Conservation (phyloP, 1,140 invertebrate genomes). For the Aphelenchoides besseyi region DNA sequence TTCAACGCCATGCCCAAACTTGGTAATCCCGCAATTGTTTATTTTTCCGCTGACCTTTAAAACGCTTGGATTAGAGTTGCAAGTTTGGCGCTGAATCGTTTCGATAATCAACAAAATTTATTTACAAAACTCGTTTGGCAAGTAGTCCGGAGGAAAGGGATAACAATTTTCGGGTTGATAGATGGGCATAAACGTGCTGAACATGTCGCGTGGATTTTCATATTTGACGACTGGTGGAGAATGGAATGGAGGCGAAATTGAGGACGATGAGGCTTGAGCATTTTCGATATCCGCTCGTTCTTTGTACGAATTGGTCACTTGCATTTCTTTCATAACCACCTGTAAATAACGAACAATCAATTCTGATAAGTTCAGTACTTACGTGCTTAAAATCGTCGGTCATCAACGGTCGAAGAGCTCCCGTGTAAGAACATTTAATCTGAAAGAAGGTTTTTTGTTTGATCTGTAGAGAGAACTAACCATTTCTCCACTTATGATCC, state of each 20-base stretch:
- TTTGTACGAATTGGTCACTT: constrained; percentile 20
- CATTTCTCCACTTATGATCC: constrained; percentile 30
- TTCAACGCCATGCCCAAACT: background rate
- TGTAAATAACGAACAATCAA: too few species aligned
- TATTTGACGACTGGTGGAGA: background rate
- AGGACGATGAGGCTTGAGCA: background rate
- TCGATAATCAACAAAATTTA: too few species aligned
- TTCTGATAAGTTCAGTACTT: too few species aligned
- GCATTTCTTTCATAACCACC: constrained; percentile 9
- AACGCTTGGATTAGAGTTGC: too few species aligned
- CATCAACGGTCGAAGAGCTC: background rate
- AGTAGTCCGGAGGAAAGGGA: background rate
- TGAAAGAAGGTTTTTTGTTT: constrained; percentile 11
- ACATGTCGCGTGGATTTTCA: too few species aligned
- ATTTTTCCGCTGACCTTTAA: too few species aligned
- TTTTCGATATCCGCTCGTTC: constrained; percentile 9
- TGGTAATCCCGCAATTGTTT: background rate
- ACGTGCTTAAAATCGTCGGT: constrained; percentile 4
- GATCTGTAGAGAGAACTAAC: constrained; percentile 16
- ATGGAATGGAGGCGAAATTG: background rate
- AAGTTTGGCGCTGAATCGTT: too few species aligned
- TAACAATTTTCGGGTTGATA: background rate
- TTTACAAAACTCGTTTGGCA: background rate
- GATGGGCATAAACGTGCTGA: too few species aligned
- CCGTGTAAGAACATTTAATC: background rate